A percentile compares a stretch with the other conserved stretches of the same genome.
Evolutionary conservation across 2,113 vertebrate genomes (phyloP).

Genomic region (Psettodes erumei): DNA sequence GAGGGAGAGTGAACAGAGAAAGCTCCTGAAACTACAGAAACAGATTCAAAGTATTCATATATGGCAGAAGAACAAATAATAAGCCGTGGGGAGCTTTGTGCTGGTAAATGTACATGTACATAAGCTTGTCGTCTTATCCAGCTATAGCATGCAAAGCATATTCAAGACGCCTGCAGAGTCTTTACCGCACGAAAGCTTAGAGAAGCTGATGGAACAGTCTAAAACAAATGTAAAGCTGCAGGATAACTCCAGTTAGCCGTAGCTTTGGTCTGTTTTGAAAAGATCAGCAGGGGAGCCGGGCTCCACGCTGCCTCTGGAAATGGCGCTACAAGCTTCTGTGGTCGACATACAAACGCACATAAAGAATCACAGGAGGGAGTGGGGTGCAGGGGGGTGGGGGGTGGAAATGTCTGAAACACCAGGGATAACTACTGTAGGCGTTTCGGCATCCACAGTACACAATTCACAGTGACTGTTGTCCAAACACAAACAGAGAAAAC

Average conservation of each 20-base stretch:
- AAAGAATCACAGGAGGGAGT: constrained; percentile 36
- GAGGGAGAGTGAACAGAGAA: background rate
- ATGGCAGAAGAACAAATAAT: background rate
- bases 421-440: background rate
- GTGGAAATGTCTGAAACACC: constrained; percentile 15
- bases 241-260: constrained; percentile 7
- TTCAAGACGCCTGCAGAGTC: constrained; percentile 17
- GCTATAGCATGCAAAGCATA: background rate
- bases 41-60: background rate
- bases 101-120: constrained; percentile 15
- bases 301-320: constrained; percentile 53
- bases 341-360: constrained; percentile 31
- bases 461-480: constrained; percentile 29
- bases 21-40: background rate
- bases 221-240: constrained; percentile 41
- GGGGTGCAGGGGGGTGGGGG: background rate
- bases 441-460: constrained; percentile 16
- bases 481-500: constrained; percentile 47
- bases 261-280: constrained; percentile 59
- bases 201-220: constrained; percentile 29
- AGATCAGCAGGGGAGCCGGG: constrained; percentile 65
- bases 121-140: constrained; percentile 19
- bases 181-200: constrained; percentile 24
- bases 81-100: constrained; percentile 71
- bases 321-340: constrained; percentile 47